Conservation (phyloP, 2,113 vertebrate species). For the human (Homo sapiens) region DNA sequence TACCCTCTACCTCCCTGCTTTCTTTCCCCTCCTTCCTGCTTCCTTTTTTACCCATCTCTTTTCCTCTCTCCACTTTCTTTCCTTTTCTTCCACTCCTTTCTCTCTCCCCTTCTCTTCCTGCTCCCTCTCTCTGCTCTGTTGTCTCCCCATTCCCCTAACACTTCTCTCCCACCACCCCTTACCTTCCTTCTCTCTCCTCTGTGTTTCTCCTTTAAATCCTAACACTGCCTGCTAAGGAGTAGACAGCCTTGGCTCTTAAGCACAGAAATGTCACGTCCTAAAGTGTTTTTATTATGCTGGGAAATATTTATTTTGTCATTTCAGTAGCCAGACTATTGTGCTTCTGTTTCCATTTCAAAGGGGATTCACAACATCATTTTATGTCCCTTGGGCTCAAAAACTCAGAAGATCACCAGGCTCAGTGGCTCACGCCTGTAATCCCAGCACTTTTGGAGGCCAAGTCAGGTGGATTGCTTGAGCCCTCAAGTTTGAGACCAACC, state of each 20-base stretch:
- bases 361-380: neutral
- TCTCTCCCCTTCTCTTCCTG: fast-evolving
- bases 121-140: too few relatives aligned
- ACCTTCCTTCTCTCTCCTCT: neutral
- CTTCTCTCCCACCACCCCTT: too few relatives aligned
- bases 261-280: neutral
- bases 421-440: too few relatives aligned
- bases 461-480: too few relatives aligned
- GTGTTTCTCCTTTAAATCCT: neutral
- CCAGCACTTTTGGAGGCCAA: too few relatives aligned
- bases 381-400: neutral
- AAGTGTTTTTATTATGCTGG: neutral
- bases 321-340: neutral
- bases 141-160: neutral
- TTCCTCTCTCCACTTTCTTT: fast-evolving
- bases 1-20: too few relatives aligned
- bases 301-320: neutral
- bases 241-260: neutral
- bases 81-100: neutral
- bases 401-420: neutral
- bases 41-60: neutral
- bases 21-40: neutral
- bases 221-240: neutral
- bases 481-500: too few relatives aligned
- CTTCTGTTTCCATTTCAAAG: neutral